Percentiles rank a stretch among this genome's conserved stretches.
Conservation (phyloP, 2,888 invertebrate genomes). For the Microdon myrmicae region DNA sequence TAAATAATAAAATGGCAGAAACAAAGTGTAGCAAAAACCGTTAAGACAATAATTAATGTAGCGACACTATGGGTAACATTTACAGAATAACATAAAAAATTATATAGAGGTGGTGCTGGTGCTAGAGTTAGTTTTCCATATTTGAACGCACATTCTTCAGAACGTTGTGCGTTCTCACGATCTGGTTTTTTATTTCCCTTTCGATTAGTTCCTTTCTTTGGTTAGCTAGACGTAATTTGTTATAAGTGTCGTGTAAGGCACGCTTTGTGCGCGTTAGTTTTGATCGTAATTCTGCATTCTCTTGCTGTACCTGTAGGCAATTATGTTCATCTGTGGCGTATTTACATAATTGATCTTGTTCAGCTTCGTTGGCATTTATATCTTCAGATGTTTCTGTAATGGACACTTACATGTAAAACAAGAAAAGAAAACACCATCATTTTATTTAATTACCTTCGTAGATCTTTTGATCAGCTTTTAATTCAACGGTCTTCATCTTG, state of each 20-base stretch:
- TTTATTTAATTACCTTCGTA: slow-evolving; percentile 15
- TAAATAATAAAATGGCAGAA: too few relatives aligned
- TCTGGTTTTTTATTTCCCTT: slow-evolving; percentile 83
- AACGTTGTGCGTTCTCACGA: slow-evolving; percentile 82
- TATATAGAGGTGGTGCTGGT: too few relatives aligned
- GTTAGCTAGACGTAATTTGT: slow-evolving; percentile 80
- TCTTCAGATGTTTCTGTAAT: slow-evolving; percentile 31
- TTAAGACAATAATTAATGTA: too few relatives aligned
- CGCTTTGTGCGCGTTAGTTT: slow-evolving; percentile 77
- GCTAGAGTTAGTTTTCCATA: slow-evolving; percentile 70
- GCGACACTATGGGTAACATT: too few relatives aligned
- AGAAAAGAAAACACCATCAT: neutral
- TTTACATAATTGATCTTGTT: neutral
- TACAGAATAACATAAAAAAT: too few relatives aligned
- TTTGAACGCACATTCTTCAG: slow-evolving; percentile 80
- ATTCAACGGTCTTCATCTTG: slow-evolving; percentile 66
- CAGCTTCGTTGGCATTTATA: slow-evolving; percentile 8
- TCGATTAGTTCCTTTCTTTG: slow-evolving; percentile 84
- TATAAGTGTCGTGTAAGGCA: slow-evolving; percentile 80
- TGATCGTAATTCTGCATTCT: slow-evolving; percentile 77
- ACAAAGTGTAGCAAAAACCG: too few relatives aligned
- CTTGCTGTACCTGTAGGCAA: slow-evolving; percentile 70
- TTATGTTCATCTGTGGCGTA: slow-evolving; percentile 55
- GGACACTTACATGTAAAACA: neutral
- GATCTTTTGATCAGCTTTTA: slow-evolving; percentile 56